phyloP scores from a whole-genome alignment of 2,113 vertebrate genomes.

The Phoxinus phoxinus region DNA sequence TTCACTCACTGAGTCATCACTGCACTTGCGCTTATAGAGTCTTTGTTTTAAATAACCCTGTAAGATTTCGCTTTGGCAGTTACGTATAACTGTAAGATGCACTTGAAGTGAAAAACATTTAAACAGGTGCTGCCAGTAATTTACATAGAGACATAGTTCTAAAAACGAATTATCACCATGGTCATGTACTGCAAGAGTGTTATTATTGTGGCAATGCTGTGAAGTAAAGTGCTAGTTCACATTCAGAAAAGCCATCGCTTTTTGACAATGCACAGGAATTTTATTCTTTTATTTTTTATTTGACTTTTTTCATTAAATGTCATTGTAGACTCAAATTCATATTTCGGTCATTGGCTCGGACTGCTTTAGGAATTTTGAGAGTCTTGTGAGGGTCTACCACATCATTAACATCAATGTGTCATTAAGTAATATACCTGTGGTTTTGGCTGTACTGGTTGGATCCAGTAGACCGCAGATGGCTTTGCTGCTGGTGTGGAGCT shows the following conservation, averaged over 20 bases:
- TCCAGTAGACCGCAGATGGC: background rate
- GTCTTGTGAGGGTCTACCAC: background rate
- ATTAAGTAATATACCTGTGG: conserved; percentile 18
- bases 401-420: conserved; percentile 7
- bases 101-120: background rate
- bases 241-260: background rate
- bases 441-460: background rate
- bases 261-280: background rate
- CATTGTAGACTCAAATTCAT: background rate
- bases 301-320: background rate
- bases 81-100: background rate
- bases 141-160: background rate
- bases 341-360: background rate
- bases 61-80: background rate
- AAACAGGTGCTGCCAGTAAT: conserved; percentile 2
- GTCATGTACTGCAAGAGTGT: background rate
- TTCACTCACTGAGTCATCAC: background rate
- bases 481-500: background rate
- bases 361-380: background rate
- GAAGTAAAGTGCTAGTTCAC: background rate
- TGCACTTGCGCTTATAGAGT: background rate
- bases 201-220: background rate
- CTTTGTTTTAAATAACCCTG: conserved; percentile 1
- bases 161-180: conserved; percentile 13
- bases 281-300: background rate